A percentile compares a stretch with the other conserved stretches of the same genome.
Conservation (phyloP, 2,797 vertebrate genomes). For the Bradypus variegatus region DNA sequence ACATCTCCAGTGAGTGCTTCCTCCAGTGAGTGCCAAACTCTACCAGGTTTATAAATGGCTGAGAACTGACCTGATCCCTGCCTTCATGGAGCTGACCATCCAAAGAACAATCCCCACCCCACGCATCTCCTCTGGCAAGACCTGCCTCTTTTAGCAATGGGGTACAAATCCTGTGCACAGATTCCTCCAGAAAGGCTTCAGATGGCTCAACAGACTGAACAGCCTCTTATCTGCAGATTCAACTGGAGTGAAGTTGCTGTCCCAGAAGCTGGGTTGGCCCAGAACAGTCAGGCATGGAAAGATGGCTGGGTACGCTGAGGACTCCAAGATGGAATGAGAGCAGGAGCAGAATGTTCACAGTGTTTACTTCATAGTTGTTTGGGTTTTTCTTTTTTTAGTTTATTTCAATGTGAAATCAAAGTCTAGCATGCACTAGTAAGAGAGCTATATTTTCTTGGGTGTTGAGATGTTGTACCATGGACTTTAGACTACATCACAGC, state of each 20-base stretch:
- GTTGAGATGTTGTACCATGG: slow-evolving; percentile 36
- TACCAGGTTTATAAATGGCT: not conserved
- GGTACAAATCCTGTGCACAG: not conserved
- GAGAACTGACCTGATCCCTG: slow-evolving; percentile 1
- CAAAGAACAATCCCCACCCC: not conserved
- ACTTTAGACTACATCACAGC: not conserved
- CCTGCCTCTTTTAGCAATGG: not conserved
- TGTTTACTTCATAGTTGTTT: slow-evolving; percentile 27
- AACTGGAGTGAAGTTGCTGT: not conserved
- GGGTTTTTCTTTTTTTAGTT: not conserved
- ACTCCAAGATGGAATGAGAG: not conserved
- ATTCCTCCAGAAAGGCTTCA: not conserved
- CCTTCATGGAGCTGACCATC: not conserved
- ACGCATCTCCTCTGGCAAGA: not conserved
- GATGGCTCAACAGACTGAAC: not conserved
- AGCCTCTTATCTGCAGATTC: not conserved
- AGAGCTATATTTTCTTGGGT: slow-evolving; percentile 43
- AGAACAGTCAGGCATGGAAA: not conserved
- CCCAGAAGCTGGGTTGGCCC: not conserved
- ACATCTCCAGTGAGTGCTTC: not conserved
- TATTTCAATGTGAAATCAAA: slow-evolving; percentile 33
- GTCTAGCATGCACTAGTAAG: slow-evolving; percentile 3
- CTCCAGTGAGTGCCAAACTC: not conserved
- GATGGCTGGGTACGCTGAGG: not conserved
- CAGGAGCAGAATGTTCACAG: slow-evolving; percentile 24